Conservation (phyloP, 2,888 invertebrate genomes). For the Chromoteleia sp. region DNA sequence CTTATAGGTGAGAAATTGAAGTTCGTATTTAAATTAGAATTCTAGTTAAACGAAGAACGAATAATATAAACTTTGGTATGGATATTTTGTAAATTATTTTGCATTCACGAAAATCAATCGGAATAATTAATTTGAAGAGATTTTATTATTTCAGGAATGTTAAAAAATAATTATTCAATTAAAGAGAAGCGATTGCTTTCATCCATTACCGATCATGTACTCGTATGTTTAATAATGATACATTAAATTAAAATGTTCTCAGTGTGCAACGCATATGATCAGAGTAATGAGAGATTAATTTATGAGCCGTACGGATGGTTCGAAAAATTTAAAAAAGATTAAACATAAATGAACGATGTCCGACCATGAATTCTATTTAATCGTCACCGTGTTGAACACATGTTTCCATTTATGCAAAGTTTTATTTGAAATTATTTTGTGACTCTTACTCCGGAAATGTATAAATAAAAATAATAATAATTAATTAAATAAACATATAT, state of each 20-base stretch:
- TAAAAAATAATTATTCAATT: no score
- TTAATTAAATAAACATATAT: background rate
- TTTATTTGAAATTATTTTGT: background rate
- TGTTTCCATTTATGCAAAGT: background rate
- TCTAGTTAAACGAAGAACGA: no score
- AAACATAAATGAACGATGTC: background rate
- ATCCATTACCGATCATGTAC: no score
- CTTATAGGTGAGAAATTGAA: background rate
- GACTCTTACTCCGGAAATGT: background rate
- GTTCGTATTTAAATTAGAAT: background rate
- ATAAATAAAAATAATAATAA: background rate
- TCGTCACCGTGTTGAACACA: background rate
- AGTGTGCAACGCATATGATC: background rate
- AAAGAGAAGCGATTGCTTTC: no score
- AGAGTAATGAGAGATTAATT: background rate
- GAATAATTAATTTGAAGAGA: no score
- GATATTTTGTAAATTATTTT: no score
- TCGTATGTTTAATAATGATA: background rate
- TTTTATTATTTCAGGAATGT: no score
- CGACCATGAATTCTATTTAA: background rate
- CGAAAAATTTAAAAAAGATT: background rate
- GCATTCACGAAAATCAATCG: background rate
- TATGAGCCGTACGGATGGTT: conserved; percentile 3
- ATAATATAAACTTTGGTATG: no score
- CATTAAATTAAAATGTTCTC: background rate